Evolutionary conservation across 2,113 vertebrate species (phyloP).

Genomic region (Pangasianodon gigas): DNA sequence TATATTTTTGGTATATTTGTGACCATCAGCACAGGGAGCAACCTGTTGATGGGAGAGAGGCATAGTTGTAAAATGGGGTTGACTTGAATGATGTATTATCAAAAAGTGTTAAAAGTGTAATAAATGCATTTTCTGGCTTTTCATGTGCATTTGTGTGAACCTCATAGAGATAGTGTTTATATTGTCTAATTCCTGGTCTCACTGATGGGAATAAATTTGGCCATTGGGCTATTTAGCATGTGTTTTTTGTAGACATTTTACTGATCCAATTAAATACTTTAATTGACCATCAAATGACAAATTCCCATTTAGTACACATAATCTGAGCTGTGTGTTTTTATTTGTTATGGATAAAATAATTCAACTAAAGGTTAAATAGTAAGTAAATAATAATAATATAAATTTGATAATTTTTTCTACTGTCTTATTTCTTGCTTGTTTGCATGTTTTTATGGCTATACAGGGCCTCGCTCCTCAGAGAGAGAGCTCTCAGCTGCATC

Average conservation of each 20-base stretch:
- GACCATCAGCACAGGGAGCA: neutral
- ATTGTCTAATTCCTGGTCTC: neutral
- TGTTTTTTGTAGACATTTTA: neutral
- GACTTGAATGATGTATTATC: neutral
- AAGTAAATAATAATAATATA: neutral
- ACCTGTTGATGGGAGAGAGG: neutral
- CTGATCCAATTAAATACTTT: neutral
- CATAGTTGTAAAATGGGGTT: neutral
- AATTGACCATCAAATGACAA: neutral
- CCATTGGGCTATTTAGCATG: neutral
- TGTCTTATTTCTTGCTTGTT: slow-evolving; percentile 19
- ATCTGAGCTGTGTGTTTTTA: neutral
- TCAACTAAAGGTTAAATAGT: neutral
- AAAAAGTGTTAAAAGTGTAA: neutral
- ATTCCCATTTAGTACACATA: neutral
- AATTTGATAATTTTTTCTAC: neutral
- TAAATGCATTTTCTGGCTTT: neutral
- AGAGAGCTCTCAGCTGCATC: slow-evolving; percentile 66
- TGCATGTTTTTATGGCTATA: slow-evolving; percentile 23
- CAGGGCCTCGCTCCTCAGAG: slow-evolving; percentile 19
- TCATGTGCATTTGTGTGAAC: neutral
- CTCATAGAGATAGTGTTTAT: neutral
- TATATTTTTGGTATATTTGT: neutral
- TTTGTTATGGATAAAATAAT: neutral
- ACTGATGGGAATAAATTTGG: neutral